Evolutionary conservation across 2,888 invertebrate genomes (phyloP).

Genomic region (Drosophila tripunctata): DNA sequence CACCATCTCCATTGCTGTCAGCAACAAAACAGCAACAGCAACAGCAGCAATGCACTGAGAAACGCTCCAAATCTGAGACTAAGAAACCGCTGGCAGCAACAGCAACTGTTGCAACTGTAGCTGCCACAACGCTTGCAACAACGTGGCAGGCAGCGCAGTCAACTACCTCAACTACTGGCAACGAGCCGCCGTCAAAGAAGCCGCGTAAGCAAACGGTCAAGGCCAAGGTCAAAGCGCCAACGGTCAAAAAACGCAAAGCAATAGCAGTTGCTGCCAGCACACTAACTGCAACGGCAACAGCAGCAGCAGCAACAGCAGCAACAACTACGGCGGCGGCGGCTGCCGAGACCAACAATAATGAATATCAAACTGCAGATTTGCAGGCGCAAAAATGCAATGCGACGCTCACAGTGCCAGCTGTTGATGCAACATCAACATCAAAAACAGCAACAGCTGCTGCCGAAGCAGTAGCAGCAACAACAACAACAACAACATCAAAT

Average conservation of each 20-base stretch:
- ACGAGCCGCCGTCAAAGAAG: slow-evolving; percentile 52
- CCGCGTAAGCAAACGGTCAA: slow-evolving; percentile 41
- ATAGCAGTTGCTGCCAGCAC: slow-evolving; percentile 14
- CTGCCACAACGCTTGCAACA: slow-evolving; percentile 19
- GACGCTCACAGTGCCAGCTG: slow-evolving; percentile 45
- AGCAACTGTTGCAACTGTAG: slow-evolving; percentile 10
- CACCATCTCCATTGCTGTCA: slow-evolving; percentile 48
- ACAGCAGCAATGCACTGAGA: slow-evolving; percentile 44
- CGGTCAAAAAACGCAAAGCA: slow-evolving; percentile 38
- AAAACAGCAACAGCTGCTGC: slow-evolving; percentile 15
- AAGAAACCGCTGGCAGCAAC: slow-evolving; percentile 82
- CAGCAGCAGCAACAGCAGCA: not conserved
- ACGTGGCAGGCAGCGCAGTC: slow-evolving; percentile 37
- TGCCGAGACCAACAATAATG: slow-evolving; percentile 75
- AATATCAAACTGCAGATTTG: slow-evolving; percentile 62
- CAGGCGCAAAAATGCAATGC: slow-evolving; percentile 52
- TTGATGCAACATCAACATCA: slow-evolving; percentile 2
- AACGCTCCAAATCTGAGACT: slow-evolving; percentile 85
- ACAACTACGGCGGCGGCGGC: not conserved
- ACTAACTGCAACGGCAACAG: not conserved
- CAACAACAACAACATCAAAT: slow-evolving; percentile 39
- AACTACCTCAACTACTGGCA: slow-evolving; percentile 50
- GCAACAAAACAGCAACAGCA: slow-evolving; percentile 35
- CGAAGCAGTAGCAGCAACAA: slow-evolving; percentile 34
- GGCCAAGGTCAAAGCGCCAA: slow-evolving; percentile 31